Base-by-base conservation (phyloP, 2,797 vertebrate species). In the Tamandua tetradactyla region DNA sequence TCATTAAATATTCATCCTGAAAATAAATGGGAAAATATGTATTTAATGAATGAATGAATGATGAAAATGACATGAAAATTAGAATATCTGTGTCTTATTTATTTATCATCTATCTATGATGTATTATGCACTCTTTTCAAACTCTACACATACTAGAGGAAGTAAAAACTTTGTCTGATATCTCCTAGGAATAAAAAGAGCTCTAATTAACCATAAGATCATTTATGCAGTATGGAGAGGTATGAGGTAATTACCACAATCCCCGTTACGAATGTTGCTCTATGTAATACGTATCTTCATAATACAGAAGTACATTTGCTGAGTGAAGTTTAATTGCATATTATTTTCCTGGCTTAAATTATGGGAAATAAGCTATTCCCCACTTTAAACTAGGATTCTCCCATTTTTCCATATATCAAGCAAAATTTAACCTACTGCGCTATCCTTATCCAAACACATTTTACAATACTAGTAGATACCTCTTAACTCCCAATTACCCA, bases 221-320 rank as follows among this genome's bases (percentile, higher is more conserved):
- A 47, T 72, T 91, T 75, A 57, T 68, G 0, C 35, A 85, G 78
- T 74, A 12, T 79, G 25, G 35, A 87, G 68, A 78, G 80, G 81
- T 68, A 87, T 62, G 85, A 89, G 30, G 18, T 78, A 75, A 87
- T 86, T 57, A 57, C 25, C 61, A 91, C 10, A 75, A 78, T 88
- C 85, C 47, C 35, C 27, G 55, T 62, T 80, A 79, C 7, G 94
- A 95, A 89, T 71, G 32, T 75, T 40, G 11, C 7, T 27, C 13
- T 27, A 66, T 13, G 40, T 69, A n/a, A 69, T 80, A 79, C 68
- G 37, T 59, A 59, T 78, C 52, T 37, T 87, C 27, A 69, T 64
- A 37, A 72, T 81, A 81, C 18, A 49, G 37, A 94, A 57, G 20
- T 76, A 44, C 22, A 79, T 85, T 80, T 84, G 10, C 18, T 37